Percentiles rank a stretch among this genome's conserved stretches.
These are phyloP conservation scores for Phortica magna DNA, from an alignment of 2,888 invertebrate genomes.

Conservation along the genomic window DNA sequence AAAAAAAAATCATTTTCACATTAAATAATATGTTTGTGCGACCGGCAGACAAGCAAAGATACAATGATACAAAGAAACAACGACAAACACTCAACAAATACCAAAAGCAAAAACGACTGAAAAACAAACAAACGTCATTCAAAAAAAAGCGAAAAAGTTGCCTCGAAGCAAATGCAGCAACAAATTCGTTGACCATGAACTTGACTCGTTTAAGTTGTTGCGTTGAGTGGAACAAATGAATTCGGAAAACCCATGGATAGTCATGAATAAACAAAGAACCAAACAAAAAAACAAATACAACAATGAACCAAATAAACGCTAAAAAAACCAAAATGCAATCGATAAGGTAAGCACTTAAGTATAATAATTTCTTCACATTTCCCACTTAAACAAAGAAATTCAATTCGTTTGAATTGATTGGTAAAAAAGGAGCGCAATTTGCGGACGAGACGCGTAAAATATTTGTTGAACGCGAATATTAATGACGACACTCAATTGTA, in stretches of 20 bases:
- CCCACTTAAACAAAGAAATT: background rate
- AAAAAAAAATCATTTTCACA: constrained; percentile 19
- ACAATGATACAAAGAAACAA: constrained; percentile 9
- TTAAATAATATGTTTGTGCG: constrained; percentile 9
- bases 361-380: constrained; percentile 3
- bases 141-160: constrained; percentile 31
- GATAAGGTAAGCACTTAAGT: background rate
- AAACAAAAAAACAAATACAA: constrained; percentile 6
- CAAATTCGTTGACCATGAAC: constrained; percentile 60
- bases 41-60: background rate
- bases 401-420: background rate
- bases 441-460: too few species aligned
- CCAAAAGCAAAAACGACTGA: background rate
- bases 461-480: too few species aligned
- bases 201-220: constrained; percentile 49
- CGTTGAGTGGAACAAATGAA: constrained; percentile 13
- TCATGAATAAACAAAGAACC: constrained; percentile 5
- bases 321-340: constrained; percentile 12
- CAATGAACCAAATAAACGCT: background rate
- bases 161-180: constrained; percentile 43
- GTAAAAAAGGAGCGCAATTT: too few species aligned
- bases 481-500: too few species aligned
- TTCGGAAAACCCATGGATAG: constrained; percentile 2
- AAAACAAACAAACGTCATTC: constrained; percentile 21
- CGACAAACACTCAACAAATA: background rate